Conservation (phyloP, 2,113 vertebrate species). For the Dipodomys stephensi region DNA sequence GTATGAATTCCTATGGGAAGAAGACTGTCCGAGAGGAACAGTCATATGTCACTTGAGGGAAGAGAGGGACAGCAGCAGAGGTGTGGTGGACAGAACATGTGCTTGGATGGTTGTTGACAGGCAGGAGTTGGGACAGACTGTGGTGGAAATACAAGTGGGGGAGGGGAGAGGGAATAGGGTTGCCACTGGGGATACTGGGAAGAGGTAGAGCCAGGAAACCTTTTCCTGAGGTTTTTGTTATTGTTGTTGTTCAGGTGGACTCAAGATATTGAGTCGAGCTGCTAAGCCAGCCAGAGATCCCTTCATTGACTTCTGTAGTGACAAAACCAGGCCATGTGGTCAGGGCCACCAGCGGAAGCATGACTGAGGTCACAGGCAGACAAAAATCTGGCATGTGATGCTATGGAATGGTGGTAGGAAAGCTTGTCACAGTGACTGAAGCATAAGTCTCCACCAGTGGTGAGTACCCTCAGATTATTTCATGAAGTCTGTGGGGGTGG, state of each 20-base stretch:
- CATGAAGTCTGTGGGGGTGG: neutral
- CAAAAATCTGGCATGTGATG: conserved; percentile 14
- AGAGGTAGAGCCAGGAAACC: neutral
- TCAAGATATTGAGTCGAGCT: neutral
- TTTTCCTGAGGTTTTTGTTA: neutral
- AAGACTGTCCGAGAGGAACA: neutral
- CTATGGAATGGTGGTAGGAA: neutral
- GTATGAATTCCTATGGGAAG: neutral
- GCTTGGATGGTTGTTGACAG: neutral
- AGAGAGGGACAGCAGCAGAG: neutral
- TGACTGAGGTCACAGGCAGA: conserved; percentile 55
- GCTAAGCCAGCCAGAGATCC: neutral
- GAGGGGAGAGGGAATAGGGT: neutral
- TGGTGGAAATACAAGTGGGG: neutral
- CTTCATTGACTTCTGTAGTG: neutral
- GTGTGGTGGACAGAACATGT: neutral
- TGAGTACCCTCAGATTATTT: conserved; percentile 28
- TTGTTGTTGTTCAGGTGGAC: neutral
- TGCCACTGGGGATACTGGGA: neutral
- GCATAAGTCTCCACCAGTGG: neutral
- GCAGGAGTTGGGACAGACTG: neutral
- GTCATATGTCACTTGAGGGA: neutral
- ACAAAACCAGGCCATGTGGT: neutral
- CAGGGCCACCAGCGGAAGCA: neutral
- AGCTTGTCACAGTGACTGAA: neutral